Evolutionary conservation across 2,888 invertebrate genomes (phyloP), one percentile per base, ranked within the genome.

Genomic region (Ariolimax columbianus): DNA sequence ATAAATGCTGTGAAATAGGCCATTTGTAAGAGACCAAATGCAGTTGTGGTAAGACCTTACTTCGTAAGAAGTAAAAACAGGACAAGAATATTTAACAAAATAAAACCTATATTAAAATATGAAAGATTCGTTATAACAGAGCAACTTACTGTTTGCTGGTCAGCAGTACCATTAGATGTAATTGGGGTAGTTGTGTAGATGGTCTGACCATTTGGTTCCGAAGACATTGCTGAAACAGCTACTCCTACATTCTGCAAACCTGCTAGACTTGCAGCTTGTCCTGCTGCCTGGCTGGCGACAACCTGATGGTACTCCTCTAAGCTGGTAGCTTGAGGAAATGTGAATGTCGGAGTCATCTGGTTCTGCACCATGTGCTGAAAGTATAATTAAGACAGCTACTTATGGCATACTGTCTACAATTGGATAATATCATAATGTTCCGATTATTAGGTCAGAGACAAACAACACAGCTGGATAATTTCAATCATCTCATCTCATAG

Each of bases 341-440:
- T 94, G 84, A 89, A 88, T 70, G 94, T 93, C 80, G 94, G 94
- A 86, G 94, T 94, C 92, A 97, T 97, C 94, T 97, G 97, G 95
- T 97, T 96, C 95, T 97, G 97, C 95, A 97, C 97, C 97, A 97
- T 97, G 96, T 97, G 97, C 97, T 97, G 96, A 63, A 78, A 68
- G 47, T 11, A 47, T 47, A 14, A 11, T 47, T 7, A 47, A 47
- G 47, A 14, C 47, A 47, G 55, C 23, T 55, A 19, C 3, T n/a
- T n/a, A 63, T 4, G 23, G 26, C 59, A n/a, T 0, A 63, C 26
- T 63, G 59, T 63, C 59, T 63, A 63, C 26, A 26, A n/a, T 4
- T 23, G 2, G 26, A 1, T n/a, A 63, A 14, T n/a, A 63, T 63
- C n/a, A 63, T n/a, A 26, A 63, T 63, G 3, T 4, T 23, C 6